Conservation (phyloP, 1,140 invertebrate genomes). For the Drosophila pectinifera region DNA sequence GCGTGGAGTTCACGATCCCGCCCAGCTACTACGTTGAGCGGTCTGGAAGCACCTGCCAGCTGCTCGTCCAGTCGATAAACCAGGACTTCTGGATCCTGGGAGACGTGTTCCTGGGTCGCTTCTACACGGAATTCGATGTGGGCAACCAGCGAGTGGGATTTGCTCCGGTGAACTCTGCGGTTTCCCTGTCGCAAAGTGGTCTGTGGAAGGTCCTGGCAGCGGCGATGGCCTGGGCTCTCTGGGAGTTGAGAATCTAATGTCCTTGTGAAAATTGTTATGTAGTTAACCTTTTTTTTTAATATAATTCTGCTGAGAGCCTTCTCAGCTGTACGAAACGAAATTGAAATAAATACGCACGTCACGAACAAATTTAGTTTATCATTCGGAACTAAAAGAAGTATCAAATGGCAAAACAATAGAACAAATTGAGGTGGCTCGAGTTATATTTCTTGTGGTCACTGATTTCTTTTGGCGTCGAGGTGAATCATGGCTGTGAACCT, state of each 20-base stretch:
- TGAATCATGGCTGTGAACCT: constrained; percentile 1
- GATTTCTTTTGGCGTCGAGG: neutral
- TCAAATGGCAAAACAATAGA: neutral
- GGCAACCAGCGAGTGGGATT: constrained; percentile 89
- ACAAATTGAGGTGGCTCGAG: neutral
- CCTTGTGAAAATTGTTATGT: neutral
- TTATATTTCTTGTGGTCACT: neutral
- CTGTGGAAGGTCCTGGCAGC: neutral
- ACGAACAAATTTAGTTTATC: neutral
- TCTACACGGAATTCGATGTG: constrained; percentile 90
- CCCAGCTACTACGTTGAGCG: constrained; percentile 54
- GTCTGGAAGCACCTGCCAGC: constrained; percentile 24
- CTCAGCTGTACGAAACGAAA: neutral
- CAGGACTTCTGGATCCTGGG: constrained; percentile 76
- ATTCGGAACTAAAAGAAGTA: neutral
- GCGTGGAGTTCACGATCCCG: constrained; percentile 42
- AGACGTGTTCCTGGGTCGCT: constrained; percentile 90
- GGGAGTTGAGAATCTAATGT: neutral
- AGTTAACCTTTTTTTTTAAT: neutral
- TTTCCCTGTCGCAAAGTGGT: neutral
- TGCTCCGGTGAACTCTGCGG: constrained; percentile 55
- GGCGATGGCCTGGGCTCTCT: neutral
- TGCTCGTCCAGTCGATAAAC: constrained; percentile 43
- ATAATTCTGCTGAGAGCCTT: no score
- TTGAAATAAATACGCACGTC: neutral